phyloP scores from a whole-genome alignment of 2,888 invertebrate genomes.

The Glomeris marginata region DNA sequence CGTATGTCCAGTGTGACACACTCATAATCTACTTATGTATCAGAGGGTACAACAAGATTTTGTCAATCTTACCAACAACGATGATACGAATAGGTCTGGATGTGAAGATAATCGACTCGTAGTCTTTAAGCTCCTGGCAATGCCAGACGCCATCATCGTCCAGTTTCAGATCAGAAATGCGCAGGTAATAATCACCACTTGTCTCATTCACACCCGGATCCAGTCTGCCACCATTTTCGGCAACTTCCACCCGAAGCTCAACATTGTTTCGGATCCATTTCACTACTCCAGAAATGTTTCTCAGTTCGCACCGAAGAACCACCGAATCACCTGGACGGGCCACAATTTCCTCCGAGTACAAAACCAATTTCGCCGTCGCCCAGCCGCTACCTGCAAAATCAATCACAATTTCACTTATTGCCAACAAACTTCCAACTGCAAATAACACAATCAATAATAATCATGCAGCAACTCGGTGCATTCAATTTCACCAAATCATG shows the following conservation, averaged over 20 bases:
- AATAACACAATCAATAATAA: too few species aligned
- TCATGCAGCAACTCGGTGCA: too few species aligned
- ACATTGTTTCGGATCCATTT: constrained; percentile 14
- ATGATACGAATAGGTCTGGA: constrained; percentile 44
- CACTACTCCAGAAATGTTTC: constrained; percentile 8
- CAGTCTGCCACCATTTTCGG: constrained; percentile 5
- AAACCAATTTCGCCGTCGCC: too few species aligned
- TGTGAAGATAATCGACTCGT: constrained; percentile 16
- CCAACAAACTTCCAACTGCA: too few species aligned
- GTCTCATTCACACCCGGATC: constrained; percentile 11
- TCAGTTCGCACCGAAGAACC: constrained; percentile 10
- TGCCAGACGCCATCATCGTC: constrained; percentile 22
- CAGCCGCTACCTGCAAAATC: too few species aligned
- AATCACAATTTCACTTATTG: too few species aligned
- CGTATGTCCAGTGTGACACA: too few species aligned
- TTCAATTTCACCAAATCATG: too few species aligned
- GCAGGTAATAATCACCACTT: constrained; percentile 8
- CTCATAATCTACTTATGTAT: too few species aligned
- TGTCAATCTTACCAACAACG: constrained; percentile 20
- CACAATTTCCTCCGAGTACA: constrained; percentile 6
- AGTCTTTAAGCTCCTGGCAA: constrained; percentile 20
- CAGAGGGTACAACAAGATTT: too few species aligned
- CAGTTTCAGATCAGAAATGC: constrained; percentile 9
- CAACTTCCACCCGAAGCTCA: constrained; percentile 1
- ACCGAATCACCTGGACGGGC: constrained; percentile 10